Base-by-base conservation (phyloP, 2,113 vertebrate species). In the Trematomus loennbergii region DNA sequence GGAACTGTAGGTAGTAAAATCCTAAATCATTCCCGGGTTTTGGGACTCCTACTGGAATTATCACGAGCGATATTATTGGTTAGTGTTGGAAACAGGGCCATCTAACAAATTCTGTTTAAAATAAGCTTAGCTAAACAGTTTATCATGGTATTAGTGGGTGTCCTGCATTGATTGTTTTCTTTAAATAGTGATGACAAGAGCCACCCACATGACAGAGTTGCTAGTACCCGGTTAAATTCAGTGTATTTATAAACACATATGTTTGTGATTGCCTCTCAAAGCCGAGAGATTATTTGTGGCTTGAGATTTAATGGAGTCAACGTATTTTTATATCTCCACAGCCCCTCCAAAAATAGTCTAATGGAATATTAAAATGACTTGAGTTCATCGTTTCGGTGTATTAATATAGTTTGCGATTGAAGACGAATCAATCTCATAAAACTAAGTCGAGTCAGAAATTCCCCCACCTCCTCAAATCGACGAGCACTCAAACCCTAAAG, bases 371-470 rank as follows among this genome's bases (percentile, higher is more conserved):
- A 20, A 87, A 94, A 94, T 91, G 87, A 12, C 46, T 29, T 33
- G 9, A 9, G 55, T 16, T 33, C 7, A 7, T 93, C 73, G 20
- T 89, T 90, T 89, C 88, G 85, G 84, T 88, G 76, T 81, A 91
- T 46, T 90, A 93, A 94, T 95, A 95, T 94, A 94, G 93, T 3
- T 3, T 78, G 87, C 92, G 91, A 94, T 84, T 92, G 72, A 89
- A 66, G 83, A 84, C 89, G 84, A 93, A 90, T 92, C 89, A 90
- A 76, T 87, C 67, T 40, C 36, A n/a, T 82, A 87, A 88, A 90
- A 89, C 62, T 29, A 90, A 90, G 85, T 72, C 79, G 75, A 9
- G 66, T 90, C 68, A 95, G 77, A 84, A 87, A 83, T 61, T 88
- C 69, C 92, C 91, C 93, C 94, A 76, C 93, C 85, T 86, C 92